Evolutionary conservation across 2,888 invertebrate genomes (phyloP), one percentile per base, ranked within the genome.

Genomic region (Polymixis flavicincta): DNA sequence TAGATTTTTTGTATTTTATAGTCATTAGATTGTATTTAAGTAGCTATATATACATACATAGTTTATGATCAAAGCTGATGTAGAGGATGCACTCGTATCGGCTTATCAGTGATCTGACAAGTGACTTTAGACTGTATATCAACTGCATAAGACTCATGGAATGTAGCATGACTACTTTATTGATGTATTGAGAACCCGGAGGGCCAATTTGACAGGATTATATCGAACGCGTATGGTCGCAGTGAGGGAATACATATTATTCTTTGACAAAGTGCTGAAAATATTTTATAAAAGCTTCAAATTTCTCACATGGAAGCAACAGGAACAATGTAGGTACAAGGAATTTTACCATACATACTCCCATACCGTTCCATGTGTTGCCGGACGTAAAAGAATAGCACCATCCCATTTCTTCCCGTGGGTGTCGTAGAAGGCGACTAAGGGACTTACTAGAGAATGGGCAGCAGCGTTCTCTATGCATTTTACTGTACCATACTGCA

Each of bases 141-240:
- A 19, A 32, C 11, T 1, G 13, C 0, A 42, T 60, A 73, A 9
- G 64, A 45, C 37, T 66, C 48, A 59, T 52, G 59, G 57, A 60
- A 50, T 28, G 19, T 25, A 50, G 14, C 3, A 19, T 11, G 42
- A 22, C 1, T 6, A 66, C 50, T 57, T 71, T 65, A 60, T 69
- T 63, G 55, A 69, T 71, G 48, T 71, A 72, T 60, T 63, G 79
- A 71, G 57, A 55, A 60, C 14, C 22, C 78, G 64, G 19, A 89
- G 87, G 81, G 87, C 83, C 91, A 90, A 91, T 91, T 91, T 90
- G 90, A 85, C 81, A 76, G 89, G 89, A 90, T 91, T 91, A 90
- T 60, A 63, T 73, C 32, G 72, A 76, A 59, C 55, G 32, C 8
- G 32, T 25, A 28, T 54, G 57, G 28, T 59, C 22, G 57, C 3